Percentiles rank a stretch among this genome's conserved stretches.
Evolutionary conservation across 2,797 vertebrate genomes (phyloP).

Genomic region (Chrysocyon brachyurus): DNA sequence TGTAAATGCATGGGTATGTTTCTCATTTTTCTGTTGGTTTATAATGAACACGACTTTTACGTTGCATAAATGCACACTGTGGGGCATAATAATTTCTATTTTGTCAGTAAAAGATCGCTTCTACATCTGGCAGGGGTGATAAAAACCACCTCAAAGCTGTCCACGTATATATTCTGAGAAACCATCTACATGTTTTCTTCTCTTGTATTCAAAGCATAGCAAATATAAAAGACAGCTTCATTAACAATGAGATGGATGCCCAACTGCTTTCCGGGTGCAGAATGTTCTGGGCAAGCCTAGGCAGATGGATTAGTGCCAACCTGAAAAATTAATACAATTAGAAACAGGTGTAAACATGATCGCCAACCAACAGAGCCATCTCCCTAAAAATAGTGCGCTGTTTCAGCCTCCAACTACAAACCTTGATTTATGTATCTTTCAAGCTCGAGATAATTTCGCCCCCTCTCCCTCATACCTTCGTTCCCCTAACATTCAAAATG

Average conservation of each 20-base stretch:
- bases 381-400: too few relatives aligned
- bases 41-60: neutral
- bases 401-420: neutral
- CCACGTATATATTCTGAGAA: neutral
- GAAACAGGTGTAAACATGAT: neutral
- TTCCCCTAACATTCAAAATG: neutral
- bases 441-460: neutral
- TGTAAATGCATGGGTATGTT: fast-evolving
- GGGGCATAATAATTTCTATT: fast-evolving
- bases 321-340: neutral
- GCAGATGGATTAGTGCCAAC: neutral
- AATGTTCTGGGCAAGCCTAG: neutral
- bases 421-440: neutral
- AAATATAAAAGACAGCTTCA: neutral
- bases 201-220: neutral
- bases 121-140: fast-evolving
- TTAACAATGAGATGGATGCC: fast-evolving
- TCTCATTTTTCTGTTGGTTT: fast-evolving
- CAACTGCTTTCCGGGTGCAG: neutral
- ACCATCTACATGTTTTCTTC: neutral
- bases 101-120: neutral
- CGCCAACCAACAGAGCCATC: too few relatives aligned
- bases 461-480: neutral
- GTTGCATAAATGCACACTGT: neutral
- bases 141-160: neutral